Base-by-base conservation (phyloP, 2,888 invertebrate genomes). In the Xanthia togata region DNA sequence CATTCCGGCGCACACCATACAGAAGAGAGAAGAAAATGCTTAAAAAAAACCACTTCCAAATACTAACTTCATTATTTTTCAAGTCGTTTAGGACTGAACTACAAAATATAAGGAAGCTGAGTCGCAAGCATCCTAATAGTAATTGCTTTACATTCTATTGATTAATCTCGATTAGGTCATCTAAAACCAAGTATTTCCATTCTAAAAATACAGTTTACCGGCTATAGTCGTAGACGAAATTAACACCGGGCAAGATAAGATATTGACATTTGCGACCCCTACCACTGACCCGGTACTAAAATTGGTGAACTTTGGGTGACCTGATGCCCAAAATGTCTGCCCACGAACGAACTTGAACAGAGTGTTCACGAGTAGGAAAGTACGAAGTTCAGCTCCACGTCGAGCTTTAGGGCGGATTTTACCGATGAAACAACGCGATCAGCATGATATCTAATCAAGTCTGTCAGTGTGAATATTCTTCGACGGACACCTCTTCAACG, bases 91-190 rank as follows among this genome's bases (percentile, higher is more conserved):
- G 1, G 4, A 31, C 20, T 41, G 17, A 11, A 31, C 12, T 9
- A 17, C 12, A n/a, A n/a, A n/a, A n/a, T n/a, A n/a, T n/a, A n/a
- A n/a, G 2, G 2, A 26, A 63, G 5, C 31, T 35, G 63, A 11
- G 23, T 9, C 12, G 23, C 50, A 67, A 17, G 23, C 35, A 17
- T 47, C 17, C 5, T 47, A 47, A 47, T 47, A 47, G 17, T 5
- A 47, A 47, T 17, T 47, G 5, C 5, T 47, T 53, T 26, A 53
- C 12, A 47, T 26, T 47, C 23, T 79, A 8, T 50, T 26, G 73
- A 63, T 80, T 47, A 20, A 44, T 44, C 17, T 20, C 50, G 60
- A 79, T 26, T 60, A 72, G 41, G 73, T 55, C 73, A 62, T 72
- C 41, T 78, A 76, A 53, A 79, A 71, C 44, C 44, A 60, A 60